phyloP scores from a whole-genome alignment of 2,797 vertebrate genomes.

The Gorsachius magnificus region DNA sequence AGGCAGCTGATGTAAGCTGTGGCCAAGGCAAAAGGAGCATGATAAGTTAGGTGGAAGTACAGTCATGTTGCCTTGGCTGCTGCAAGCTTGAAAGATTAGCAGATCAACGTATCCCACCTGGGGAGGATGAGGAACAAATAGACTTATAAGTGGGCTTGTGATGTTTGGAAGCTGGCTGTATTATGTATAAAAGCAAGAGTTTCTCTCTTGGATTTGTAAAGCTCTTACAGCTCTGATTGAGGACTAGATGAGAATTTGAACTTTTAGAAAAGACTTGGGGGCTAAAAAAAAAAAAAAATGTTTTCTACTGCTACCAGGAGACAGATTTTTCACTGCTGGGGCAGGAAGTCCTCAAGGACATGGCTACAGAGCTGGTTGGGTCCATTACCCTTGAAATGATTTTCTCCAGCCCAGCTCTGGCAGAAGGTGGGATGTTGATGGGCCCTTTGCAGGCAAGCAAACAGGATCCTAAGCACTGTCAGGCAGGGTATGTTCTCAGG shows the following conservation, averaged over 20 bases:
- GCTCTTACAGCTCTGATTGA: neutral
- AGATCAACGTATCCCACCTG: neutral
- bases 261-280: neutral
- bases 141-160: neutral
- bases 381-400: neutral
- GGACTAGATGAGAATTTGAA: neutral
- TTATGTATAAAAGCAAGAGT: neutral
- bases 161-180: neutral
- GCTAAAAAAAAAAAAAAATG: no score
- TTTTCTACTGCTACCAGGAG: neutral
- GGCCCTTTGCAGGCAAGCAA: neutral
- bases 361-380: neutral
- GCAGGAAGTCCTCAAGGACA: neutral
- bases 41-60: neutral
- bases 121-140: neutral
- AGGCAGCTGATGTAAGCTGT: slow-evolving; percentile 18
- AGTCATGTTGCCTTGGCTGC: neutral
- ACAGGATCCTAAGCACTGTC: neutral
- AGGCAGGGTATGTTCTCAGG: neutral
- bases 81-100: neutral
- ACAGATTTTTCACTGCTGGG: neutral
- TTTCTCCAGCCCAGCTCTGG: neutral
- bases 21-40: neutral
- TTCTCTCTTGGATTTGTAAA: neutral
- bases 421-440: neutral